Conservation (phyloP, 2,797 vertebrate species). For the Rhodeus uyekii region DNA sequence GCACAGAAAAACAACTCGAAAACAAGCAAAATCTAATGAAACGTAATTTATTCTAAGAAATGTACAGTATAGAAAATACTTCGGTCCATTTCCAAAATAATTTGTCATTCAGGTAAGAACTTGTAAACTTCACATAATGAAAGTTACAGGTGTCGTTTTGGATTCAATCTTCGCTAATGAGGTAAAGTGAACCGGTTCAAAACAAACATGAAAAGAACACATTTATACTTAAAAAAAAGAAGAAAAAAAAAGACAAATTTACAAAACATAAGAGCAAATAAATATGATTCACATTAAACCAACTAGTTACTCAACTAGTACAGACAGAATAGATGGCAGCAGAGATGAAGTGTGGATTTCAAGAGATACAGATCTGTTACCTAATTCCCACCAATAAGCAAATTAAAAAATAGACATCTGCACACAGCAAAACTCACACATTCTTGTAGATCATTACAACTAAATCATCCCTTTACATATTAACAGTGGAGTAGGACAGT, state of each 20-base stretch:
- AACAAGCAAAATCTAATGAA: slow-evolving; percentile 58
- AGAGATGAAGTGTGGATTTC: slow-evolving; percentile 59
- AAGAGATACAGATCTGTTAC: slow-evolving; percentile 50
- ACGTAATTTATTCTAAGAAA: slow-evolving; percentile 83
- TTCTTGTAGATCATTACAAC: slow-evolving; percentile 56
- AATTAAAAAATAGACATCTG: slow-evolving; percentile 44
- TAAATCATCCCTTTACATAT: slow-evolving; percentile 59
- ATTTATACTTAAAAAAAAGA: slow-evolving; percentile 62
- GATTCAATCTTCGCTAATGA: slow-evolving; percentile 69
- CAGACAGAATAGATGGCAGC: slow-evolving; percentile 72
- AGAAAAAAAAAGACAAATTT: slow-evolving; percentile 72
- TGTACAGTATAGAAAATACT: slow-evolving; percentile 83
- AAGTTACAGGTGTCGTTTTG: slow-evolving; percentile 63
- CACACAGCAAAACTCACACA: slow-evolving; percentile 60
- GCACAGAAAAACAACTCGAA: slow-evolving; percentile 12
- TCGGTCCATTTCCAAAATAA: slow-evolving; percentile 80
- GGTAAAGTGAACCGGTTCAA: slow-evolving; percentile 73
- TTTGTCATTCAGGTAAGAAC: slow-evolving; percentile 78
- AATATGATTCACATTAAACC: slow-evolving; percentile 85
- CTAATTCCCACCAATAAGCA: slow-evolving; percentile 52
- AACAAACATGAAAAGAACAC: slow-evolving; percentile 45
- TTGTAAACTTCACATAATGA: slow-evolving; percentile 74
- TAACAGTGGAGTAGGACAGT: slow-evolving; percentile 60
- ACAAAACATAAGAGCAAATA: slow-evolving; percentile 80
- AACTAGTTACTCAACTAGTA: slow-evolving; percentile 75